Evolutionary conservation across 30 jellyfish, hydroid and myxozoan species (phyloP).

Genomic region (Hydractinia echinata): DNA sequence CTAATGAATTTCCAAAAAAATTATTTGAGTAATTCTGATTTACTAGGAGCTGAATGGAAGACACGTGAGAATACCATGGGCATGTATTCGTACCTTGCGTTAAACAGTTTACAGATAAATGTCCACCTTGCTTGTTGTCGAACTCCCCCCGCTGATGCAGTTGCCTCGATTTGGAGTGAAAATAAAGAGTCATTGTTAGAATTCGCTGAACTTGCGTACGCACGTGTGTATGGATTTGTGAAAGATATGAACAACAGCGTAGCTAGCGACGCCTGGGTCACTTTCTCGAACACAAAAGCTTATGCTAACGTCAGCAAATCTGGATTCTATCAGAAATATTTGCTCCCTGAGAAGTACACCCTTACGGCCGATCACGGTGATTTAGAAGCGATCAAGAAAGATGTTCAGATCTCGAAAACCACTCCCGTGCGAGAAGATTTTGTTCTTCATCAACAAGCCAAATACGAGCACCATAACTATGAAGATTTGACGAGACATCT

Average conservation of each 20-base stretch:
- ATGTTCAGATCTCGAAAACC: background rate
- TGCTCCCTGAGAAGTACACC: conserved; percentile 74
- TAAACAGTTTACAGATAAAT: conserved; percentile 58
- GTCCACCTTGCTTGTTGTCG: conserved; percentile 83
- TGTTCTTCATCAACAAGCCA: conserved; percentile 29
- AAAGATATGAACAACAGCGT: conserved; percentile 40
- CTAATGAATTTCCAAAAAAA: no score
- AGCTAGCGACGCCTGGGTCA: conserved; percentile 45
- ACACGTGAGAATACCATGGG: conserved; percentile 46
- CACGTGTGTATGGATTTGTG: conserved; percentile 67
- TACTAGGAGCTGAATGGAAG: conserved; percentile 57
- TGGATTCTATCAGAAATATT: conserved; percentile 73
- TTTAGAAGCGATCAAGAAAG: conserved; percentile 33
- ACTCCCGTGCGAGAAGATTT: conserved; percentile 50
- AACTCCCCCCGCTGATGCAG: conserved; percentile 62
- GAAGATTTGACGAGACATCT: conserved; percentile 40
- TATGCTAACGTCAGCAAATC: conserved; percentile 52
- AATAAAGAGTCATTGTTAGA: conserved; percentile 57
- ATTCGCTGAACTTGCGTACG: conserved; percentile 68
- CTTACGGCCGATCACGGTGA: conserved; percentile 60
- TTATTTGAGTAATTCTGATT: background rate
- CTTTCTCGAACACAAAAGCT: conserved; percentile 37
- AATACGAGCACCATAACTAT: conserved; percentile 40
- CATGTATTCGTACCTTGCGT: conserved; percentile 46
- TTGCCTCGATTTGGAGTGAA: conserved; percentile 68